phyloP scores from a whole-genome alignment of 2,113 vertebrate species.

The Lepus americanus region DNA sequence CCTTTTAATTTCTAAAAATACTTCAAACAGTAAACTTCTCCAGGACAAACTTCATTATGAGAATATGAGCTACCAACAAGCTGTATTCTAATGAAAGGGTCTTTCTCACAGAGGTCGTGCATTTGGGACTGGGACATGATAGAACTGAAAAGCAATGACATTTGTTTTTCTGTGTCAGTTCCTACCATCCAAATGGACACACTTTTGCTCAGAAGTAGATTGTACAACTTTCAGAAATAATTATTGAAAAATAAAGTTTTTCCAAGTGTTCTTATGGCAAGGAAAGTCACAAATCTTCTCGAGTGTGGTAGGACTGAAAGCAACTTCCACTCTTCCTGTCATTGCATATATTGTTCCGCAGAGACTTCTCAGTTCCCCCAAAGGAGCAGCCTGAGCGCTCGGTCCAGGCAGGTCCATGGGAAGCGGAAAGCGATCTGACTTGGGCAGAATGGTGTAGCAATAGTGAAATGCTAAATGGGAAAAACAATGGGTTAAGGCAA shows the following conservation, averaged over 20 bases:
- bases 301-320: neutral
- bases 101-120: neutral
- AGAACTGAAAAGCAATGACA: neutral
- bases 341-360: neutral
- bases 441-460: neutral
- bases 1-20: slow-evolving; percentile 6
- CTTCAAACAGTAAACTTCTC: neutral
- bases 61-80: neutral
- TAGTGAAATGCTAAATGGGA: slow-evolving; percentile 36
- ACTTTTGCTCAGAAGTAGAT: slow-evolving; percentile 13
- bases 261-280: slow-evolving; percentile 35
- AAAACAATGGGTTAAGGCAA: neutral
- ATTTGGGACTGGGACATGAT: neutral
- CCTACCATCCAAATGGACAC: neutral
- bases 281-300: neutral
- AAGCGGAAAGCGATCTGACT: neutral
- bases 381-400: neutral
- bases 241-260: neutral
- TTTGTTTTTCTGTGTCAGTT: neutral
- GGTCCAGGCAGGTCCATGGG: neutral
- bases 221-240: slow-evolving; percentile 1
- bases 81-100: slow-evolving; percentile 3
- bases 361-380: neutral
- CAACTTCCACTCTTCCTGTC: neutral
- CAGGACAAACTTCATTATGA: neutral